These are phyloP conservation scores for Scotopteryx bipunctaria DNA, from an alignment of 2,888 invertebrate species.

Conservation along the genomic window DNA sequence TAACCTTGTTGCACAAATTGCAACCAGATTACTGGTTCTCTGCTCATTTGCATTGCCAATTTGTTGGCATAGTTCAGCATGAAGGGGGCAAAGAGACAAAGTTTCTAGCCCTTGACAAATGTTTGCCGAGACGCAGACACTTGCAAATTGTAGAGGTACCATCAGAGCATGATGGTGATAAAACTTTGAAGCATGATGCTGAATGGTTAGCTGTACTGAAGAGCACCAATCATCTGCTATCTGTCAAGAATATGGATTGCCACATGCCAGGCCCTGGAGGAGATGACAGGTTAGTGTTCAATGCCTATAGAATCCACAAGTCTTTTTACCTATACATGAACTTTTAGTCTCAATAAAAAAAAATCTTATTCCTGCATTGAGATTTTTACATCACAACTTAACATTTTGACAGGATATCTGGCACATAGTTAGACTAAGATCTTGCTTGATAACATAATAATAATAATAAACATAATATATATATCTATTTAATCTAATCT, in stretches of 20 bases:
- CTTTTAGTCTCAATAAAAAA: too few relatives aligned
- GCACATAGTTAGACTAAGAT: too few relatives aligned
- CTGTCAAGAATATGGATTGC: slow-evolving; percentile 85
- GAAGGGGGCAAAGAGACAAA: slow-evolving; percentile 84
- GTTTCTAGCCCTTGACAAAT: slow-evolving; percentile 98
- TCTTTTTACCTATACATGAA: too few relatives aligned
- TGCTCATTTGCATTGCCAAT: slow-evolving; percentile 98
- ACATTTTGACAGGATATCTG: too few relatives aligned
- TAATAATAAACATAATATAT: too few relatives aligned
- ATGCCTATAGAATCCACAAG: slow-evolving; percentile 2
- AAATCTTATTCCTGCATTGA: too few relatives aligned
- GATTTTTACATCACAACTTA: not conserved
- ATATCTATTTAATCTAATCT: too few relatives aligned
- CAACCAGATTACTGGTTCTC: slow-evolving; percentile 98
- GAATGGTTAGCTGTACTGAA: slow-evolving; percentile 96
- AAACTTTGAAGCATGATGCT: slow-evolving; percentile 89
- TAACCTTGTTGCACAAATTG: slow-evolving; percentile 90
- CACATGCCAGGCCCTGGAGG: slow-evolving; percentile 93
- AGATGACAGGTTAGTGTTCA: slow-evolving; percentile 82
- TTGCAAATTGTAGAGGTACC: slow-evolving; percentile 91
- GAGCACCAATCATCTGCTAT: slow-evolving; percentile 94
- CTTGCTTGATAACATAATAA: too few relatives aligned
- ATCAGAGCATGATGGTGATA: slow-evolving; percentile 77
- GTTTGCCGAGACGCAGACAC: slow-evolving; percentile 94
- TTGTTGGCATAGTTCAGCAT: slow-evolving; percentile 94